Evolutionary conservation across 23 tunicate species (phyloP).

Genomic region (Styela clava): DNA sequence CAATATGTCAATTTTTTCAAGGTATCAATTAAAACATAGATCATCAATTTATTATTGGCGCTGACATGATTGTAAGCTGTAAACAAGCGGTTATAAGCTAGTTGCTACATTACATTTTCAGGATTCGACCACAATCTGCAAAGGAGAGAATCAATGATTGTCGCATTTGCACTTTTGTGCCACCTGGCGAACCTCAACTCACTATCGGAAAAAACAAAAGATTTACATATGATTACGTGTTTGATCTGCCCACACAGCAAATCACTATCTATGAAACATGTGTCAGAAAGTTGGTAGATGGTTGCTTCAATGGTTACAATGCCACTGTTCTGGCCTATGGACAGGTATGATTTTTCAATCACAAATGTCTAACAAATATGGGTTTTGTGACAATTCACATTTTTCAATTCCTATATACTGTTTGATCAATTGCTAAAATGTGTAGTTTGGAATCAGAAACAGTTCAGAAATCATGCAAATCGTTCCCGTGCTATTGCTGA

Average conservation of each 20-base stretch:
- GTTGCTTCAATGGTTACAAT: constrained; percentile 95
- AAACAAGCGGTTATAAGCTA: not conserved
- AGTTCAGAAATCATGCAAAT: too few relatives aligned
- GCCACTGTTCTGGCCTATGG: constrained; percentile 99
- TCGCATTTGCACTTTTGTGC: constrained; percentile 85
- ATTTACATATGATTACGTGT: constrained; percentile 96
- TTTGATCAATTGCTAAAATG: not conserved
- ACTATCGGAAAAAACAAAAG: constrained; percentile 89
- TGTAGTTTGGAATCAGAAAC: not conserved
- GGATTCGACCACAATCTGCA: constrained; percentile 93
- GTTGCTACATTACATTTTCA: not conserved
- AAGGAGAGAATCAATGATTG: constrained; percentile 85
- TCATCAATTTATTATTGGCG: not conserved
- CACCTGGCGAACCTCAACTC: constrained; percentile 92
- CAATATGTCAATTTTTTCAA: not conserved
- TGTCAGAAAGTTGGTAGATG: constrained; percentile 62
- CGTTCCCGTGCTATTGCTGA: too few relatives aligned
- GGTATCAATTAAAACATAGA: not conserved
- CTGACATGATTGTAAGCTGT: not conserved
- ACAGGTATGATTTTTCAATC: constrained; percentile 82
- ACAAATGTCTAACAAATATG: not conserved
- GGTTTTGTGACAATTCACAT: not conserved
- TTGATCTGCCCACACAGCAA: constrained; percentile 67
- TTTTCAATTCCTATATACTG: not conserved
- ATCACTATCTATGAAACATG: constrained; percentile 52